These are phyloP conservation scores for Leucophenga montana DNA, from an alignment of 2,888 invertebrate species.

Conservation along the genomic window DNA sequence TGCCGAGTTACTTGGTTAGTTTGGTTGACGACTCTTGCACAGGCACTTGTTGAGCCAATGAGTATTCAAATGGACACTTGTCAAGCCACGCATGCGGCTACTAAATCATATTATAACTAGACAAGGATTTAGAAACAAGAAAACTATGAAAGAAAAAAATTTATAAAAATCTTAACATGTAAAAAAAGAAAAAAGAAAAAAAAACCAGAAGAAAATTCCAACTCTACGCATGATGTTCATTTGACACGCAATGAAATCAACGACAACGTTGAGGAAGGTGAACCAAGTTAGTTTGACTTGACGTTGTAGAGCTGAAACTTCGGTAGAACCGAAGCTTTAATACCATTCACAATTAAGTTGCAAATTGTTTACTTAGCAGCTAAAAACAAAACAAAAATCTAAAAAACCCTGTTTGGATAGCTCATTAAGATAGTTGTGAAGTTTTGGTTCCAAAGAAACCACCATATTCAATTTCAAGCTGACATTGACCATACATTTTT, in stretches of 20 bases:
- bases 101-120: conserved; percentile 70
- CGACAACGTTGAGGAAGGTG: conserved; percentile 23
- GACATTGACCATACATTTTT: too few relatives aligned
- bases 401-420: too few relatives aligned
- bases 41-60: conserved; percentile 66
- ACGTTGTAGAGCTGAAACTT: conserved; percentile 25
- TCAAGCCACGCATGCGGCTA: conserved; percentile 67
- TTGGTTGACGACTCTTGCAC: conserved; percentile 2
- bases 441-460: too few relatives aligned
- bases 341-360: too few relatives aligned
- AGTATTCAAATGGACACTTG: conserved; percentile 72
- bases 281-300: conserved; percentile 18
- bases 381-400: too few relatives aligned
- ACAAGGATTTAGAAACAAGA: conserved; percentile 56
- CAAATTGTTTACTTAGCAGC: too few relatives aligned
- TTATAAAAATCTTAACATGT: conserved; percentile 33
- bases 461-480: too few relatives aligned
- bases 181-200: conserved; percentile 31
- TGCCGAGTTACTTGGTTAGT: not conserved
- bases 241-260: conserved; percentile 67
- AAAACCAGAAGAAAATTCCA: conserved; percentile 9
- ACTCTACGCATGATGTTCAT: conserved; percentile 68
- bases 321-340: too few relatives aligned
- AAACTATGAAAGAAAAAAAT: conserved; percentile 20
- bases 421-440: too few relatives aligned